Evolutionary conservation across 2,797 vertebrate species (phyloP), one percentile per base, ranked within the genome.

Genomic region (Paramormyrops hopkinsi): DNA sequence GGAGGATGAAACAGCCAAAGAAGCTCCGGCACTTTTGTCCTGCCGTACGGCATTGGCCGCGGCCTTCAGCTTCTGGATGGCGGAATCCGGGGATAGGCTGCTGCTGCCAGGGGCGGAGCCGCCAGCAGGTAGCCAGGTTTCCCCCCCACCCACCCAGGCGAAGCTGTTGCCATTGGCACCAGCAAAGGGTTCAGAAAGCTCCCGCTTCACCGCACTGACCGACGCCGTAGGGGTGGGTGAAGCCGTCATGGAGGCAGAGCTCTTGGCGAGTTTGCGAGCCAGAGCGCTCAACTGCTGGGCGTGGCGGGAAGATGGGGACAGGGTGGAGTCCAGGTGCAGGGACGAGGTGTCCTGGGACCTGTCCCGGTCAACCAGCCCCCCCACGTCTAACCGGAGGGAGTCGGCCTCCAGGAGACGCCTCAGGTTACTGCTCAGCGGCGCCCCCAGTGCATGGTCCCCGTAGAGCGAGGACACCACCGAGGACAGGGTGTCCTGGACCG

Each of bases 21-120:
- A 93, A 0, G 95, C 95, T 90, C 95, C 94, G 53, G 98, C 96
- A 14, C 96, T 97, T 94, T 99, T 99, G 95, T 99, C 98, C 96
- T 99, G 98, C 91, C 99, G 97, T 25, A 99, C 99, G 0, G 99
- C 99, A 62, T 99, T 99, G 90, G 99, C 99, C 33, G 99, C 99
- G 0, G 99, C 99, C 95, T 99, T 97, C 91, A 97, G 93, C 91
- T 97, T 97, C 91, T 97, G 95, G 92, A 97, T 97, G 92, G 96
- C 96, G 46, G 96, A 97, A 90, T 96, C 96, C 1, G 96, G 96
- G 89, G 96, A 97, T 91, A 97, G 93, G 94, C 95, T 91, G 93
- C 33, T 17, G 19, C 37, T 6, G 1, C 93, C 91, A 9, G 87
- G 89, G 82, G 82, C 22, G 33, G 90, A 86, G 82, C 51, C 59